Base-by-base conservation (phyloP, 1,140 invertebrate species). In the Drosophila teissieri region DNA sequence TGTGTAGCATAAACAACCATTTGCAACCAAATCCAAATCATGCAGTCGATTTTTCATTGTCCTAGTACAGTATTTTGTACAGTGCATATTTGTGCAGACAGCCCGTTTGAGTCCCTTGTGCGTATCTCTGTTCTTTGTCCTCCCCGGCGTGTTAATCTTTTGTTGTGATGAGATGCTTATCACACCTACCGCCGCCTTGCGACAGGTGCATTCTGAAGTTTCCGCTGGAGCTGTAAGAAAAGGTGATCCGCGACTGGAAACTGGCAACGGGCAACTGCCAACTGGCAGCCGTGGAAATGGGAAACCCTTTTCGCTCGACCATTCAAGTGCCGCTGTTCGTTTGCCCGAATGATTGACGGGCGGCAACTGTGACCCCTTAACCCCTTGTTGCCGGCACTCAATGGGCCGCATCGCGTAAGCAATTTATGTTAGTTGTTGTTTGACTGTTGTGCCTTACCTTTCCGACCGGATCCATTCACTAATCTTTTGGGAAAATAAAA, bases 371-470 rank as follows among this genome's bases (percentile, higher is more conserved):
- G 46, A 67, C 54, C 54, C 48, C 42, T 49, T 74, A 62, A 73
- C 81, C 77, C 48, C 73, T 80, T 85, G 48, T 79, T 84, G 49
- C 34, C 60, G 34, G 40, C 76, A 81, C 62, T 78, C 81, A 85
- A 78, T 86, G 67, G 63, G 61, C 73, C 78, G 68, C 68, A 70
- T 46, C 78, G 73, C 52, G 68, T 69, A 81, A 65, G 82, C 82
- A 81, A 74, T 86, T 85, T 86, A 86, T 86, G 78, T 81, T 86
- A 81, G 81, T 85, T 85, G 73, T 39, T 73, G 40, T 64, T 63
- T 48, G 64, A 36, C 61, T 42, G 55, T 12, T 27, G 37, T 58
- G 31, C 54, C 44, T 55, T 63, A 2, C 14, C 51, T 31, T 15
- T 46, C 0, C 11, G 15, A 22, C 8, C 27, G 42, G 74, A 22